These are phyloP conservation scores for Protonibea diacanthus DNA, from an alignment of 2,797 vertebrate species.

Conservation along the genomic window DNA sequence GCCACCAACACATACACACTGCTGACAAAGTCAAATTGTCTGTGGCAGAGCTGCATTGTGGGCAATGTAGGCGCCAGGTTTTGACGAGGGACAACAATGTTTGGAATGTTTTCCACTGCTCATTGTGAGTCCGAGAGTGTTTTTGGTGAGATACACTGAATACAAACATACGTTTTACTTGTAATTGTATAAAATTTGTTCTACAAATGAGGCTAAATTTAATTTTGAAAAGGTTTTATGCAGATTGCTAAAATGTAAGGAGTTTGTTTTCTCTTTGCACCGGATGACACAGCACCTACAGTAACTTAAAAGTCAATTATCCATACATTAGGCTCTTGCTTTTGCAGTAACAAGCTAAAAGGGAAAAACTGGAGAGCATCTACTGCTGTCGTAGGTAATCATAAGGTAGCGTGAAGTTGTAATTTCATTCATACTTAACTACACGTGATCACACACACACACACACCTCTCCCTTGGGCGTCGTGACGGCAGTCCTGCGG, in stretches of 20 bases:
- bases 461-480: constrained; percentile 97
- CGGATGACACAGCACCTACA: background rate
- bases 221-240: background rate
- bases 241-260: background rate
- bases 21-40: background rate
- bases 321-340: background rate
- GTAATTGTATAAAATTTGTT: background rate
- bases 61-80: background rate
- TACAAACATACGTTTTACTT: background rate
- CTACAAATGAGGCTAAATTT: background rate
- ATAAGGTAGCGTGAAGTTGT: background rate
- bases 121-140: background rate
- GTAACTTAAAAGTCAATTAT: constrained; percentile 9
- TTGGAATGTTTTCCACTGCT: background rate
- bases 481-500: constrained; percentile 95
- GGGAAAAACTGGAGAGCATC: background rate
- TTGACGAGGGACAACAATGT: background rate
- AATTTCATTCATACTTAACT: background rate
- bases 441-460: background rate
- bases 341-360: background rate
- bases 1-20: background rate
- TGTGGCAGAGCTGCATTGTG: background rate
- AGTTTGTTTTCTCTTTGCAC: background rate
- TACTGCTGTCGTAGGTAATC: background rate
- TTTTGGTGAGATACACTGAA: background rate